A percentile compares a stretch with the other conserved stretches of the same genome.
phyloP scores from a whole-genome alignment of 2,888 invertebrate species.

The Hipparchia semele region DNA sequence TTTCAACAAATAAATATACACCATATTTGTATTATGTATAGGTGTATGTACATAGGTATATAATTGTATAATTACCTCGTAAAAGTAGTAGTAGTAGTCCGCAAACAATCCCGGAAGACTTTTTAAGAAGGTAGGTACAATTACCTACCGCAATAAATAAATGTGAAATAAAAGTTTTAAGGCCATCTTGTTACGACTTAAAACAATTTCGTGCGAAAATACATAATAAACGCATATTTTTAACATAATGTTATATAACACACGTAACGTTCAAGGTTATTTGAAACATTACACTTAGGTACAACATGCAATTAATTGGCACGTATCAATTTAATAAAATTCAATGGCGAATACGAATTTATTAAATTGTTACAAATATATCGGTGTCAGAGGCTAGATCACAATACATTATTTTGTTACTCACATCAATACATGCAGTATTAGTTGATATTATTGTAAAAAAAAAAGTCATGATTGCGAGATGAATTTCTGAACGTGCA shows the following conservation, averaged over 20 bases:
- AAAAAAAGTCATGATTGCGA: too few relatives aligned
- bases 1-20: too few relatives aligned
- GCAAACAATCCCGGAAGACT: constrained; percentile 10
- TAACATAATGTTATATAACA: not conserved
- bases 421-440: too few relatives aligned
- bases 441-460: too few relatives aligned
- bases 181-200: not conserved
- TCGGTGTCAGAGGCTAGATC: too few relatives aligned
- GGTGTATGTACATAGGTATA: not conserved
- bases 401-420: too few relatives aligned
- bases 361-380: too few relatives aligned
- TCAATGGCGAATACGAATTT: not conserved
- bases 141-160: not conserved
- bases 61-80: not conserved
- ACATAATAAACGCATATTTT: constrained; percentile 3
- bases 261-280: constrained; percentile 3
- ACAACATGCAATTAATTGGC: not conserved
- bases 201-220: constrained; percentile 6
- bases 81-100: not conserved
- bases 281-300: not conserved
- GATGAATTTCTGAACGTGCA: too few relatives aligned
- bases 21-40: too few relatives aligned
- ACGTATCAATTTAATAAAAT: not conserved
- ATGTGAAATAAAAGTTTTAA: not conserved
- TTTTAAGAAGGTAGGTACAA: not conserved